Percentiles rank a stretch among this genome's conserved stretches.
Evolutionary conservation across 2,113 vertebrate species (phyloP).

Genomic region (Chlamydotis undulata): DNA sequence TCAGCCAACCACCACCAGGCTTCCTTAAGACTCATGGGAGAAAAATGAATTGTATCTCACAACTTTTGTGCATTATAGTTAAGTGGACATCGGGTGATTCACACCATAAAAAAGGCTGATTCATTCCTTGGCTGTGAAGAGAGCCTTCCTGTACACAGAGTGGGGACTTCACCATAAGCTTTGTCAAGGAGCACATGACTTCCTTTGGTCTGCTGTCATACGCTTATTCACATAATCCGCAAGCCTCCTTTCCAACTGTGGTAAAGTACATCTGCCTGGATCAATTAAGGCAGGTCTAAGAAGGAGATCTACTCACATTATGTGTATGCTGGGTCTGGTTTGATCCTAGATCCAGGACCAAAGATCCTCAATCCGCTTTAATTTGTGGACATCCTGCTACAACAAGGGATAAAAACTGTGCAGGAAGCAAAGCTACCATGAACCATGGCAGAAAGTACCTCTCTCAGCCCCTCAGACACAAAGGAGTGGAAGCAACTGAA

Average conservation of each 20-base stretch:
- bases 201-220: neutral
- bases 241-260: neutral
- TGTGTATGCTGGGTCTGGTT: neutral
- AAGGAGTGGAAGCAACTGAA: neutral
- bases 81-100: neutral
- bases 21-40: neutral
- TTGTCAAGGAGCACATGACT: neutral
- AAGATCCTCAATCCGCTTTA: neutral
- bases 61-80: neutral
- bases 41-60: neutral
- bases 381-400: neutral
- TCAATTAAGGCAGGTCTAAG: neutral
- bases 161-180: neutral
- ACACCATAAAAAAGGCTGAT: neutral
- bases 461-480: neutral
- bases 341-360: neutral
- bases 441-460: neutral
- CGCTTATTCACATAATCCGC: accelerated
- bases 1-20: neutral
- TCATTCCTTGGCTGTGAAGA: neutral
- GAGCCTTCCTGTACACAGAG: neutral
- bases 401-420: neutral
- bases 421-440: neutral
- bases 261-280: neutral
- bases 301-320: neutral